Conservation (phyloP, 2,888 invertebrate genomes). For the Agonopterix alstromeriana region DNA sequence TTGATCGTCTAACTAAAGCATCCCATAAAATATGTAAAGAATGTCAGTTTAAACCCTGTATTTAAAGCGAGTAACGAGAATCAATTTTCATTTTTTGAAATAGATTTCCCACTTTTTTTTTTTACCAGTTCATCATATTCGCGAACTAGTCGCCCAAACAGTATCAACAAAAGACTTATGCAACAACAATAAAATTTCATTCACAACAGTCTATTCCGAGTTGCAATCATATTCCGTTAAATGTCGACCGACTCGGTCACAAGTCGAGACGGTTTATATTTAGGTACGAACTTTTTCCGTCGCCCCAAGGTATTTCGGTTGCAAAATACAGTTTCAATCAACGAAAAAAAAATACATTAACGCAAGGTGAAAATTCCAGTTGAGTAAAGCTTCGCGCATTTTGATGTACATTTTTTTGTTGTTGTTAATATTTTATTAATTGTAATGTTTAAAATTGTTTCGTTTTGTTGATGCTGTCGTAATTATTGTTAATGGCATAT, state of each 20-base stretch:
- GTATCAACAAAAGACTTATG: slow-evolving; percentile 9
- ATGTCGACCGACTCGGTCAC: slow-evolving; percentile 24
- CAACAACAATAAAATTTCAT: slow-evolving; percentile 36
- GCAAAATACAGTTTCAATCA: slow-evolving; percentile 43
- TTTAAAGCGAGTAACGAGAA: too few species aligned
- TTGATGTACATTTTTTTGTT: background rate
- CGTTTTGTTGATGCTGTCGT: too few species aligned
- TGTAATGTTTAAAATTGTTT: too few species aligned
- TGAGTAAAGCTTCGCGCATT: background rate
- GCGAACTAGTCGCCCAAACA: background rate
- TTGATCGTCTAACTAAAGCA: too few species aligned
- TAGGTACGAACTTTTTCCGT: slow-evolving; percentile 48
- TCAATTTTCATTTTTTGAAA: too few species aligned
- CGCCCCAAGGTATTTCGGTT: slow-evolving; percentile 49
- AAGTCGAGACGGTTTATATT: slow-evolving; percentile 45
- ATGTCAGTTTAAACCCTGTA: too few species aligned
- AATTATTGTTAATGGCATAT: too few species aligned
- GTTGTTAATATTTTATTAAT: background rate
- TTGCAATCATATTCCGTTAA: slow-evolving; percentile 30
- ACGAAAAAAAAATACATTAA: slow-evolving; percentile 13
- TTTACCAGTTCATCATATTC: too few species aligned
- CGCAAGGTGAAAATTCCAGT: slow-evolving; percentile 5
- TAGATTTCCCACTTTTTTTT: too few species aligned
- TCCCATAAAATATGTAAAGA: too few species aligned
- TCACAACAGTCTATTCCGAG: slow-evolving; percentile 36